A percentile compares a stretch with the other conserved stretches of the same genome.
Evolutionary conservation across 2,888 invertebrate genomes (phyloP).

Genomic region (Margaritifera margaritifera): DNA sequence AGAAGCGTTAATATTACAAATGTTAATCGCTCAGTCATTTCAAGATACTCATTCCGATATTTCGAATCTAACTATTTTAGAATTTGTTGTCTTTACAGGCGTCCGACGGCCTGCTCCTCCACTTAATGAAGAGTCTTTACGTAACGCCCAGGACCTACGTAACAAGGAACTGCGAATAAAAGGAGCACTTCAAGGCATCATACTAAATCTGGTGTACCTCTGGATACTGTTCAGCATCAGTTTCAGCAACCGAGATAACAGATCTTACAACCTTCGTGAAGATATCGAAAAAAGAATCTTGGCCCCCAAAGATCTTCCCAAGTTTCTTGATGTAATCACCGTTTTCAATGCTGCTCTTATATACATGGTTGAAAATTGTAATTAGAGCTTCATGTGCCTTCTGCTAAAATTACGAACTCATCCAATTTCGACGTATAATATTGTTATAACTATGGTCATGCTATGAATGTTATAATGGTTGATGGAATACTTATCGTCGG

Average conservation of each 20-base stretch:
- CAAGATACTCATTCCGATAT: too few relatives aligned
- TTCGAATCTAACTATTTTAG: too few relatives aligned
- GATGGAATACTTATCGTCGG: too few relatives aligned
- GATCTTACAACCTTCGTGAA: slow-evolving; percentile 39
- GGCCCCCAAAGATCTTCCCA: slow-evolving; percentile 21
- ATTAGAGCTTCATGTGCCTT: too few relatives aligned
- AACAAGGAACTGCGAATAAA: slow-evolving; percentile 39
- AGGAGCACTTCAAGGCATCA: slow-evolving; percentile 24
- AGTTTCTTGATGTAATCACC: slow-evolving; percentile 30
- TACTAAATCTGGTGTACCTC: slow-evolving; percentile 43
- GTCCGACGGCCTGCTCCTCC: slow-evolving; percentile 31
- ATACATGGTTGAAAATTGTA: too few relatives aligned
- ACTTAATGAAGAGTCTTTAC: slow-evolving; percentile 21
- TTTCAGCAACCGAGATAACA: slow-evolving; percentile 49
- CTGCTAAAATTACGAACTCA: too few relatives aligned
- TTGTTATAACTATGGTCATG: too few relatives aligned
- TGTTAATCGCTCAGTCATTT: too few relatives aligned
- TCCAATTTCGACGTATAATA: too few relatives aligned
- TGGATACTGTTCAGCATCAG: slow-evolving; percentile 51
- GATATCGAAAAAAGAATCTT: slow-evolving; percentile 37
- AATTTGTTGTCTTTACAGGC: neutral
- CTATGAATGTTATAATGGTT: too few relatives aligned
- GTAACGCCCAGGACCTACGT: slow-evolving; percentile 29
- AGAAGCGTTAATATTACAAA: too few relatives aligned
- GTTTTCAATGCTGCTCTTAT: too few relatives aligned